These are phyloP conservation scores for Scaptomyza reducta DNA, from an alignment of 2,888 invertebrate species.

Conservation along the genomic window DNA sequence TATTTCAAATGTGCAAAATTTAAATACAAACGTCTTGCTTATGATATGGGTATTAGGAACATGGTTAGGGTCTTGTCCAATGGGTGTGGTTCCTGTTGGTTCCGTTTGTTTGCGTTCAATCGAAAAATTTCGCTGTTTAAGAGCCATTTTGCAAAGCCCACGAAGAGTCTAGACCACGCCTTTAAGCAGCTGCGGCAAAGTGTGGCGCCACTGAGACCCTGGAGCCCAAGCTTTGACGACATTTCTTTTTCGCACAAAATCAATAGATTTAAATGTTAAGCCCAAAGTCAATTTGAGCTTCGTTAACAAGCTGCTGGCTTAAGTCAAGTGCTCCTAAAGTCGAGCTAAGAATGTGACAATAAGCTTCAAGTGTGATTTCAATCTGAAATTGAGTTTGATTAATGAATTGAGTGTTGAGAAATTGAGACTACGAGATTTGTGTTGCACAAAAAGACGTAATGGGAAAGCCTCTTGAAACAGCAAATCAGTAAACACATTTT, in stretches of 20 bases:
- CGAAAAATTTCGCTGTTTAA: slow-evolving; percentile 10
- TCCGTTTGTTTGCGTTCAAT: slow-evolving; percentile 14
- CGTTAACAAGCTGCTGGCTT: slow-evolving; percentile 1
- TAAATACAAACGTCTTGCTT: slow-evolving; percentile 59
- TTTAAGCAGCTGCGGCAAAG: slow-evolving; percentile 11
- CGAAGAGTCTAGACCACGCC: slow-evolving; percentile 24
- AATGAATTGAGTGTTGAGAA: slow-evolving; percentile 9
- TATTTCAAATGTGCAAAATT: slow-evolving; percentile 49
- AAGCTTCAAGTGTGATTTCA: slow-evolving; percentile 33
- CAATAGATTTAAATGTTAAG: slow-evolving; percentile 58
- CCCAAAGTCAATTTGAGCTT: slow-evolving; percentile 27
- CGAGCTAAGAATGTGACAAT: neutral
- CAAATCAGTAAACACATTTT: neutral
- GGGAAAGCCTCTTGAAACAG: no score
- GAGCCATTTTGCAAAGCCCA: slow-evolving; percentile 18
- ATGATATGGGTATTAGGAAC: slow-evolving; percentile 2
- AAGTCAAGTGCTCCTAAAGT: no score
- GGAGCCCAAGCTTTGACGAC: slow-evolving; percentile 17
- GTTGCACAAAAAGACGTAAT: neutral
- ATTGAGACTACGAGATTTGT: slow-evolving; percentile 1
- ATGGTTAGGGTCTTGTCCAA: neutral
- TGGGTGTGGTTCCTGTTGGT: slow-evolving; percentile 19
- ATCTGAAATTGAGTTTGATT: slow-evolving; percentile 39
- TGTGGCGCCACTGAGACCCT: slow-evolving; percentile 35
- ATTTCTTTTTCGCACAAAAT: slow-evolving; percentile 34